These are phyloP conservation scores for Entomobrya proxima DNA, from an alignment of 2,888 invertebrate species.

Conservation along the genomic window DNA sequence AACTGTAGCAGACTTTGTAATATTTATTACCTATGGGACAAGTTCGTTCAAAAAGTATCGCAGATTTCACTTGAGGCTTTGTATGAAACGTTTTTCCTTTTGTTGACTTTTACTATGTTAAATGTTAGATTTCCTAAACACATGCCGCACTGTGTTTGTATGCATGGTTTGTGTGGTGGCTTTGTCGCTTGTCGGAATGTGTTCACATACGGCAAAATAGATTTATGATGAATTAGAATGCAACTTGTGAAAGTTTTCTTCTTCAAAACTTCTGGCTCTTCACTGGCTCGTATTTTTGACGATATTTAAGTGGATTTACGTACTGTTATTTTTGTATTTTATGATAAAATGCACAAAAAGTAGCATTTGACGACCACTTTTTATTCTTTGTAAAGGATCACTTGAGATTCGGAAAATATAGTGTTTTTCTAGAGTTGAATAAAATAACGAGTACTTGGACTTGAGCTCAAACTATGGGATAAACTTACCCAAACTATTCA, in stretches of 20 bases:
- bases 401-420: not conserved
- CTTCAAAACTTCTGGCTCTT: slow-evolving; percentile 1
- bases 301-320: not conserved
- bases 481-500: slow-evolving; percentile 44
- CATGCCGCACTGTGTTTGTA: not conserved
- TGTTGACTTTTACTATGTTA: not conserved
- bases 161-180: not conserved
- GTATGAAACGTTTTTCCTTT: not conserved
- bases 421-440: not conserved
- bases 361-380: slow-evolving; percentile 24
- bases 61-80: not conserved
- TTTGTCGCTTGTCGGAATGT: too few species aligned
- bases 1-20: slow-evolving; percentile 10
- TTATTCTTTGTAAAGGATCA: not conserved
- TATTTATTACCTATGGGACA: slow-evolving; percentile 30
- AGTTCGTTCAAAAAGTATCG: not conserved
- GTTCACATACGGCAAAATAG: too few species aligned
- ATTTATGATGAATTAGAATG: not conserved
- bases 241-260: slow-evolving; percentile 9
- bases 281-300: not conserved
- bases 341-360: not conserved
- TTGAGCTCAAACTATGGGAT: slow-evolving; percentile 7
- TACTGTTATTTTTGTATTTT: not conserved
- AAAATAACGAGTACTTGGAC: not conserved
- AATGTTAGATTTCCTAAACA: not conserved